Percentiles rank a stretch among this genome's conserved stretches.
Conservation (phyloP, 1,140 invertebrate genomes). For the Euwallacea similis region DNA sequence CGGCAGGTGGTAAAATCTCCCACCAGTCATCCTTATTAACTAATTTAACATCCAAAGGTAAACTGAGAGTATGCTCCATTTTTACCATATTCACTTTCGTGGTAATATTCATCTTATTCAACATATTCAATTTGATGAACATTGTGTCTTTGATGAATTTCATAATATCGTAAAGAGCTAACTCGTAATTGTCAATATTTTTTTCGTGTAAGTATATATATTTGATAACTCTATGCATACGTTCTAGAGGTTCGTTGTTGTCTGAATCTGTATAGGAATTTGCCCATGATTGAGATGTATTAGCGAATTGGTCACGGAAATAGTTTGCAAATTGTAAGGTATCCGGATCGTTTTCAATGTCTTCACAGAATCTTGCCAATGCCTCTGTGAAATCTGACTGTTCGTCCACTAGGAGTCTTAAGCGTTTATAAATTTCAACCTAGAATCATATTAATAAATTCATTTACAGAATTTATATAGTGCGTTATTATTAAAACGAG, state of each 20-base stretch:
- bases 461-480: not conserved
- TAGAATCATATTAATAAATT: slow-evolving; percentile 5
- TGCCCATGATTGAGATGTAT: slow-evolving; percentile 25
- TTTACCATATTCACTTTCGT: slow-evolving; percentile 16
- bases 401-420: slow-evolving; percentile 28
- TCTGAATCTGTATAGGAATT: slow-evolving; percentile 27
- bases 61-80: slow-evolving; percentile 1
- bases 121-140: slow-evolving; percentile 15
- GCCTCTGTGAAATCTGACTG: not conserved
- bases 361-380: not conserved
- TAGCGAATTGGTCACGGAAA: slow-evolving; percentile 29
- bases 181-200: slow-evolving; percentile 25
- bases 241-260: slow-evolving; percentile 34
- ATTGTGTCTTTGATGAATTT: slow-evolving; percentile 33
- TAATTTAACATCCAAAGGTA: not conserved
- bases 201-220: slow-evolving; percentile 31
- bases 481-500: slow-evolving; percentile 1
- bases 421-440: slow-evolving; percentile 25
- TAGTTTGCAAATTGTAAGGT: slow-evolving; percentile 31
- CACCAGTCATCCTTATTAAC: not conserved
- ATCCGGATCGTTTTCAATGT: slow-evolving; percentile 12
- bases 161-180: slow-evolving; percentile 22
- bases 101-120: slow-evolving; percentile 21
- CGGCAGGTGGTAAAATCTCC: not conserved
- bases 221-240: slow-evolving; percentile 35